Evolutionary conservation across 1,140 invertebrate genomes (phyloP).

Genomic region (Epicauta chinensis): DNA sequence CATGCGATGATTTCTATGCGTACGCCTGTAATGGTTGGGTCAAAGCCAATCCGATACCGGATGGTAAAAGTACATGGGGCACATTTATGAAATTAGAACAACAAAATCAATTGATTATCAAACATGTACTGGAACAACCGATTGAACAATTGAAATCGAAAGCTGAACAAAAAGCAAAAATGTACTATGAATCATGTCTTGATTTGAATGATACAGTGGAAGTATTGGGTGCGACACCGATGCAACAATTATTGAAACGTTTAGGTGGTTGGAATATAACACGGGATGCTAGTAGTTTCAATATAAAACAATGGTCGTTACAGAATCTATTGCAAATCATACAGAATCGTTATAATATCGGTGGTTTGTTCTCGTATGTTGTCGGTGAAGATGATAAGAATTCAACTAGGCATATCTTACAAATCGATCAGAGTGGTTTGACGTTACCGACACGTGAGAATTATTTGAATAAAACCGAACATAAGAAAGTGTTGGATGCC

Average conservation of each 20-base stretch:
- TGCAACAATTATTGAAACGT: slow-evolving; percentile 66
- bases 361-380: slow-evolving; percentile 83
- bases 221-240: slow-evolving; percentile 68
- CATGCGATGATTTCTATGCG: slow-evolving; percentile 93
- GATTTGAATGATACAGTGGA: slow-evolving; percentile 90
- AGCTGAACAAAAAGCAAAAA: slow-evolving; percentile 82
- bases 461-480: slow-evolving; percentile 83
- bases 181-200: slow-evolving; percentile 90
- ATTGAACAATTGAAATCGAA: slow-evolving; percentile 58
- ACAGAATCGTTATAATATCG: slow-evolving; percentile 83
- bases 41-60: slow-evolving; percentile 83
- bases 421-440: slow-evolving; percentile 90
- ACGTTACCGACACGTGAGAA: slow-evolving; percentile 84
- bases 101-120: slow-evolving; percentile 87
- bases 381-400: slow-evolving; percentile 92
- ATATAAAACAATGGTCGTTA: slow-evolving; percentile 64
- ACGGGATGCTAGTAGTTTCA: slow-evolving; percentile 45
- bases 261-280: slow-evolving; percentile 64
- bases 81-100: slow-evolving; percentile 92
- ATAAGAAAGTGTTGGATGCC: slow-evolving; percentile 73
- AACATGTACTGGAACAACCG: slow-evolving; percentile 71
- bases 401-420: slow-evolving; percentile 78
- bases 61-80: slow-evolving; percentile 88
- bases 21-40: slow-evolving; percentile 94
- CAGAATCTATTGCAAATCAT: slow-evolving; percentile 71